Base-by-base conservation (phyloP, 2,888 invertebrate species). In the Rotaria macrura region DNA sequence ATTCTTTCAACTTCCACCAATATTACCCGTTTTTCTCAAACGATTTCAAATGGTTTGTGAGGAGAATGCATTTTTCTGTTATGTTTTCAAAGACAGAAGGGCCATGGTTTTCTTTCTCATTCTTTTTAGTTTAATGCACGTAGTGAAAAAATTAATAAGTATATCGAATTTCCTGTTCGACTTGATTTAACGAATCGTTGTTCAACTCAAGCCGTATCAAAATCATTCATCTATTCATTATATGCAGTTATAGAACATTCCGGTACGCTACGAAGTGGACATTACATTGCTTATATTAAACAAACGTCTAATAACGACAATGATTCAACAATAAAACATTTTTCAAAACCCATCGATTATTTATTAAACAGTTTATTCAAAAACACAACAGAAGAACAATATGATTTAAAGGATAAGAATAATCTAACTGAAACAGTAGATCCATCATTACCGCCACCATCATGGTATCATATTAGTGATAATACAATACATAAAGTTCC, bases 181-280 rank as follows among this genome's bases (percentile, higher is more conserved):
- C 79, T 79, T 79, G 79, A 79, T 43, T 14, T 79, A 14, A 79
- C 79, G 5, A 1, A 79, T 79, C 43, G n/a, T 25, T 79, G 79
- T n/a, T 79, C 79, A 43, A 3, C 79, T 12, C 79, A 43, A 79
- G n/a, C n/a, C 25, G 25, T 20, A 43, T 43, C 79, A 43, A 43
- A 3, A 4, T 25, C 23, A 43, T 12, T 25, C 12, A 40, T 25
- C 12, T 79, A 79, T 79, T n/a, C 43, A 43, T 43, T 79, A 43
- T 79, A 79, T n/a, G 79, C 79, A n/a, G 43, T 79, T 12, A 79
- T 79, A 43, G 79, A 79, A 79, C 79, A 79, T 79, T 79, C 79
- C n/a, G 79, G 79, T n/a, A 43, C 79, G 43, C 43, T 79, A 10
- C 40, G 43, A 12, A 79, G 43, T 79, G 79, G 79, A 43, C 79